These are phyloP conservation scores for Campopleginae sp. DNA, from an alignment of 2,888 invertebrate genomes.

Conservation along the genomic window DNA sequence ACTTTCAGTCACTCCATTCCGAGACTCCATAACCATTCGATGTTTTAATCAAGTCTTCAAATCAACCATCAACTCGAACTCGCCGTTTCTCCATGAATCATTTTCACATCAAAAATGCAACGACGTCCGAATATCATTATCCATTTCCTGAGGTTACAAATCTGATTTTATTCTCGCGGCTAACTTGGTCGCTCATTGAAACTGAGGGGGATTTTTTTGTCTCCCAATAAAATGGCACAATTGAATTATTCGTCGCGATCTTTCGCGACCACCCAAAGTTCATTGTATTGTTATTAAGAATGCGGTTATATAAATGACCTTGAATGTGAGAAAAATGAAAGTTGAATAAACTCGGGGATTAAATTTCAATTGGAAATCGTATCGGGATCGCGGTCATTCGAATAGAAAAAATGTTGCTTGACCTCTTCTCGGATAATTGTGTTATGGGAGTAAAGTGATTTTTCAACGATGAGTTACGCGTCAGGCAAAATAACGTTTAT, in stretches of 20 bases:
- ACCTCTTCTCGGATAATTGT: constrained; percentile 9
- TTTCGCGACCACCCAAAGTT: neutral
- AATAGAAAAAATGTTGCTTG: constrained; percentile 15
- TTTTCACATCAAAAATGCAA: neutral
- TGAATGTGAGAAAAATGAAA: constrained; percentile 7
- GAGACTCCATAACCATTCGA: neutral
- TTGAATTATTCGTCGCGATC: neutral
- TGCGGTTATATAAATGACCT: neutral
- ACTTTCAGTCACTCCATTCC: neutral
- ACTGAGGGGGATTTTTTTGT: neutral
- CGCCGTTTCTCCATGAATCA: neutral
- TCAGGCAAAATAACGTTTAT: constrained; percentile 52
- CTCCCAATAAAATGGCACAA: neutral
- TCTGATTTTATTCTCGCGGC: neutral
- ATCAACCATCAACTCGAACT: neutral
- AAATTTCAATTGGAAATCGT: neutral
- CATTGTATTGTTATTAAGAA: neutral
- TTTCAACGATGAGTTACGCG: constrained; percentile 25
- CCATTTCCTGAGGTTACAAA: neutral
- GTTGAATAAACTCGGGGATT: neutral
- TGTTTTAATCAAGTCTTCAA: neutral
- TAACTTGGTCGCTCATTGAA: neutral
- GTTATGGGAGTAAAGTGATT: constrained; percentile 7
- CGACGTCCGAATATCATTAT: neutral
- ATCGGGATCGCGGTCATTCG: neutral